Percentiles rank a stretch among this genome's conserved stretches.
Evolutionary conservation across 2,797 vertebrate genomes (phyloP).

Genomic region (Eulemur mongoz): DNA sequence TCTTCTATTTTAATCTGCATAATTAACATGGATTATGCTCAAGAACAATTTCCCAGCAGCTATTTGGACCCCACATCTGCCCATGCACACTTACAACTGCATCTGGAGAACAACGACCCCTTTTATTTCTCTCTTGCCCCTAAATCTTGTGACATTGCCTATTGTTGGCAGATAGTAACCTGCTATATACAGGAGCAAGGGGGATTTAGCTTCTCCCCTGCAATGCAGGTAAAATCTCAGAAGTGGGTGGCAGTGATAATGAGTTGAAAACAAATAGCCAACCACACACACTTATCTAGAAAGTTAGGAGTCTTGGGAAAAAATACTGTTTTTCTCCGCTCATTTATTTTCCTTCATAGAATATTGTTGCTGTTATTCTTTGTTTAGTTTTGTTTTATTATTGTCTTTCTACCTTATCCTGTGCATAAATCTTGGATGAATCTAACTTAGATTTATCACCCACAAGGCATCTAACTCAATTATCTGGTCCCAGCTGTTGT

Average conservation of each 20-base stretch:
- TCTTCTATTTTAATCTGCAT: constrained; percentile 9
- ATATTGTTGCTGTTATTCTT: constrained; percentile 48
- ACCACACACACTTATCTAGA: background rate
- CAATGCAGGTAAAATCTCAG: background rate
- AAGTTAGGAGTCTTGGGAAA: background rate
- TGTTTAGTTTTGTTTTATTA: constrained; percentile 59
- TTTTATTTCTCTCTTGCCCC: background rate
- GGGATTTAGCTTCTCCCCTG: background rate
- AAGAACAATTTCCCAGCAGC: background rate
- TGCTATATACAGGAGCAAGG: background rate
- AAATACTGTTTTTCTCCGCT: background rate
- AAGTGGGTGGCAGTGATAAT: background rate
- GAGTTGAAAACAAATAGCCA: background rate
- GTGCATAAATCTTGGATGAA: constrained; percentile 58
- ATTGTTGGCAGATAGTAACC: background rate
- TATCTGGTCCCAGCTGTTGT: constrained; percentile 55
- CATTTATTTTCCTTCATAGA: constrained; percentile 47
- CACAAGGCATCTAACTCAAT: constrained; percentile 57
- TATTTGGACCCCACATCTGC: background rate
- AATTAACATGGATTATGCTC: background rate
- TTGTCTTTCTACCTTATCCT: constrained; percentile 54
- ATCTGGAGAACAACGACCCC: background rate
- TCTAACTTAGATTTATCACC: constrained; percentile 65
- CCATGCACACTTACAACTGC: rapidly evolving
- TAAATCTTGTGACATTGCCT: background rate